Evolutionary conservation across 2,797 vertebrate species (phyloP).

Genomic region (Myripristis murdjan): DNA sequence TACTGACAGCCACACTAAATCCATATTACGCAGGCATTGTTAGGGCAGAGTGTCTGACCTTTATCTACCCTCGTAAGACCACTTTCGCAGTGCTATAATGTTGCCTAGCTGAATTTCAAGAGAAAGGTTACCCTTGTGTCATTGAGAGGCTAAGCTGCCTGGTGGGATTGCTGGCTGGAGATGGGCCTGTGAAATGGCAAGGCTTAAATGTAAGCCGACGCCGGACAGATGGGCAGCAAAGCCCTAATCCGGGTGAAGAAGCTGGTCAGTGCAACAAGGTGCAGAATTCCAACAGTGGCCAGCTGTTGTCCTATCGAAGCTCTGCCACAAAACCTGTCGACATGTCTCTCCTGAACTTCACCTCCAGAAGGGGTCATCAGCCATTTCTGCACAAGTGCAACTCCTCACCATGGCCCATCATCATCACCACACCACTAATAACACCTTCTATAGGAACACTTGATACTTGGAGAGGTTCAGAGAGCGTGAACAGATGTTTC

Average conservation of each 20-base stretch:
- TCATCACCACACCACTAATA: not conserved
- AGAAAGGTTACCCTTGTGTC: constrained; percentile 77
- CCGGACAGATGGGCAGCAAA: constrained; percentile 84
- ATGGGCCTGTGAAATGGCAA: constrained; percentile 77
- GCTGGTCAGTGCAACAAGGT: constrained; percentile 78
- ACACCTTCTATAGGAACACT: not conserved
- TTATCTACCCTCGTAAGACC: constrained; percentile 52
- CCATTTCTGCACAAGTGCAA: constrained; percentile 25
- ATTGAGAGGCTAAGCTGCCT: constrained; percentile 74
- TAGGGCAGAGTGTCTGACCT: constrained; percentile 48
- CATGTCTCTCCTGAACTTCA: constrained; percentile 59
- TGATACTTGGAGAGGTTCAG: not conserved
- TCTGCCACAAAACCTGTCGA: constrained; percentile 46
- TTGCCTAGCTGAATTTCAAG: constrained; percentile 57
- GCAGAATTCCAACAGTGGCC: constrained; percentile 73
- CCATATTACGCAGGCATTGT: constrained; percentile 44
- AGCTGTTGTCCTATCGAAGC: constrained; percentile 73
- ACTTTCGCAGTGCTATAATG: constrained; percentile 52
- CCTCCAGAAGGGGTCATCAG: constrained; percentile 36
- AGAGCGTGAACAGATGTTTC: constrained; percentile 1
- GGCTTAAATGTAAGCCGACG: constrained; percentile 83
- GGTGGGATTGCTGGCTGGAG: constrained; percentile 64
- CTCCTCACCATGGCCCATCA: constrained; percentile 1
- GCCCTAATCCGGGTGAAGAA: constrained; percentile 82
- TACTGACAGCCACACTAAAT: constrained; percentile 48